Conservation (phyloP, 2,113 vertebrate species). For the Onychorhynchus coronatus region DNA sequence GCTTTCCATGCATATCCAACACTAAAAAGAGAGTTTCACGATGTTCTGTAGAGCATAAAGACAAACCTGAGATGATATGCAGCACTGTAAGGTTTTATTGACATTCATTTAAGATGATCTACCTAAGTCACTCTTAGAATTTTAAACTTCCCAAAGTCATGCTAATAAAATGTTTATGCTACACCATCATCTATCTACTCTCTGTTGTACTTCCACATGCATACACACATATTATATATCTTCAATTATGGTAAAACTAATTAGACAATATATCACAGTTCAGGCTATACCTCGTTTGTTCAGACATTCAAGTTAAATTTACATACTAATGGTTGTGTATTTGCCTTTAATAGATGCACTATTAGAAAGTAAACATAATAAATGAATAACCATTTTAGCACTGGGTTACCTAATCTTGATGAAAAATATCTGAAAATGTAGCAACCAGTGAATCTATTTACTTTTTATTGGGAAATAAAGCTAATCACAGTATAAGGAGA, state of each 20-base stretch:
- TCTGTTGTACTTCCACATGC: not conserved
- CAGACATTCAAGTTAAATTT: conserved; percentile 66
- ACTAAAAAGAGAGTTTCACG: not conserved
- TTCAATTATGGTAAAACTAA: conserved; percentile 56
- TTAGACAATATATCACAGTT: conserved; percentile 54
- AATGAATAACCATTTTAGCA: conserved; percentile 62
- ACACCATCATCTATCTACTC: not conserved
- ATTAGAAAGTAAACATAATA: conserved; percentile 65
- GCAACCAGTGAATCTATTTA: conserved; percentile 26
- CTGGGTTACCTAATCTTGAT: conserved; percentile 41
- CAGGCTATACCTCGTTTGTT: conserved; percentile 53
- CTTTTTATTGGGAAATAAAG: conserved; percentile 52
- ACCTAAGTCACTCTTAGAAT: not conserved
- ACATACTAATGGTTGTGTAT: conserved; percentile 57
- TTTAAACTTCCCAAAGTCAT: conserved; percentile 9
- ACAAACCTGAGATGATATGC: not conserved
- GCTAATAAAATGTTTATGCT: not conserved
- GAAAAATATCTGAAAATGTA: conserved; percentile 63
- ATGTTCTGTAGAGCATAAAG: not conserved
- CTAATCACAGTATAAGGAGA: conserved; percentile 23
- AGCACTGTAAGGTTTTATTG: not conserved
- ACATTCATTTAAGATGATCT: not conserved
- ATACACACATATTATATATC: not conserved
- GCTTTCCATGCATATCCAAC: not conserved
- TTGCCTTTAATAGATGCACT: conserved; percentile 59